Base-by-base conservation (phyloP, 1,140 invertebrate genomes). In the Plectrocnemia conspersa region DNA sequence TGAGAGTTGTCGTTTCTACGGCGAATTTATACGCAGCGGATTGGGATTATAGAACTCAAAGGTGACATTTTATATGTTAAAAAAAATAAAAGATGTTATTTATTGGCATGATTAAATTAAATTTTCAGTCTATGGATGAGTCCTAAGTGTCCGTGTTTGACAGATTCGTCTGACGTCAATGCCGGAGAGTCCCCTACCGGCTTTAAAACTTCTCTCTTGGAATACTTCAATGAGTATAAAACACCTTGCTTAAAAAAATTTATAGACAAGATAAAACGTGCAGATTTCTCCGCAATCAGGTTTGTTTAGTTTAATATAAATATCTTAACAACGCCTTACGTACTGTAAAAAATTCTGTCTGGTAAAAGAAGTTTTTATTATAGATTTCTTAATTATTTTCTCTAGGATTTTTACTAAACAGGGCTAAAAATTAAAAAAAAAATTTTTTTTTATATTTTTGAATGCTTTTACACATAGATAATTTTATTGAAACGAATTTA, bases 41-140 rank as follows among this genome's bases (percentile, higher is more conserved):
- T 74, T 98, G 94, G 94, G 79, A 88, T 63, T 89, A 96, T 68
- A 84, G 92, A 67, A 94, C 92, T 10, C 94, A 98, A 76, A 92
- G 91, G 87, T 89, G n/a, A 66, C 25, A n/a, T 33, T 1, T 74
- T 64, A 63, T 19, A 18, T 11, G 11, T 23, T 16, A 3, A 19
- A 15, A 5, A 24, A 32, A 10, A 15, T 15, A 38, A 38, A 7
- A 7, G 18, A 41, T 13, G 4, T 5, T 7, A 24, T n/a, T n/a
- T n/a, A n/a, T n/a, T n/a, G n/a, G n/a, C n/a, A n/a, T n/a, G n/a
- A n/a, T n/a, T n/a, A n/a, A n/a, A n/a, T 45, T 45, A 7, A 4
- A 45, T 64, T 68, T 9, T n/a, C 62, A 86, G 84, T 0, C 71
- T 91, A 33, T 97, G 93, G 93, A 79, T 97, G 6, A 93, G 90